Conservation (phyloP, 1,140 invertebrate species). For the Samia ricini region DNA sequence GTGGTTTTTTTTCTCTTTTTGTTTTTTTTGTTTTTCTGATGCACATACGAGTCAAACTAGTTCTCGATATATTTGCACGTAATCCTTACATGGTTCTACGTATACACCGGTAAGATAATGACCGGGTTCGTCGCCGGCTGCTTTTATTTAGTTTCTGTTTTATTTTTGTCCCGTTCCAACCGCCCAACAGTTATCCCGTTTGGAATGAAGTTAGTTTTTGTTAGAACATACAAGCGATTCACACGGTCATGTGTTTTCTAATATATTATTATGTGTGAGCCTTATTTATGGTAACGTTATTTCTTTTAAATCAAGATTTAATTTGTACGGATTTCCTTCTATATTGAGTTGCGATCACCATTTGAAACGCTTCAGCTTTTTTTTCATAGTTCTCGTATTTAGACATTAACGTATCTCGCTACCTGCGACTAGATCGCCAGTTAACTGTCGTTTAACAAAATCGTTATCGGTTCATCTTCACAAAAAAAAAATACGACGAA, state of each 20-base stretch:
- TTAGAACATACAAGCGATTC: neutral
- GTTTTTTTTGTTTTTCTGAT: neutral
- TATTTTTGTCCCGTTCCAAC: neutral
- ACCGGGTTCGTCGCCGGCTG: neutral
- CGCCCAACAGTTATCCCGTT: neutral
- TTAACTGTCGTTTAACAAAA: too few relatives aligned
- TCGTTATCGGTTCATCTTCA: too few relatives aligned
- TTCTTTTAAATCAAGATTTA: too few relatives aligned
- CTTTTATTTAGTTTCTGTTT: neutral
- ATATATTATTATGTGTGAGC: too few relatives aligned
- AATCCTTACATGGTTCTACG: constrained; percentile 2
- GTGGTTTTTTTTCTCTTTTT: neutral
- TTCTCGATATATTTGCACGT: constrained; percentile 4
- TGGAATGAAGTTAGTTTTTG: neutral
- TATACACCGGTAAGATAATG: constrained; percentile 1
- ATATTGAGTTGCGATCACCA: too few relatives aligned
- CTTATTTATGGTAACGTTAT: too few relatives aligned
- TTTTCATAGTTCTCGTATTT: too few relatives aligned
- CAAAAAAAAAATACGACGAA: too few relatives aligned
- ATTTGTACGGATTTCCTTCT: too few relatives aligned
- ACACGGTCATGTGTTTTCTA: neutral
- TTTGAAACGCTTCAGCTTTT: too few relatives aligned
- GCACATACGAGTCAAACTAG: neutral
- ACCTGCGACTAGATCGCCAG: too few relatives aligned
- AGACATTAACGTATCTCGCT: too few relatives aligned